Base-by-base conservation (phyloP, 2,797 vertebrate genomes). In the Hydrocynus forskahlii region DNA sequence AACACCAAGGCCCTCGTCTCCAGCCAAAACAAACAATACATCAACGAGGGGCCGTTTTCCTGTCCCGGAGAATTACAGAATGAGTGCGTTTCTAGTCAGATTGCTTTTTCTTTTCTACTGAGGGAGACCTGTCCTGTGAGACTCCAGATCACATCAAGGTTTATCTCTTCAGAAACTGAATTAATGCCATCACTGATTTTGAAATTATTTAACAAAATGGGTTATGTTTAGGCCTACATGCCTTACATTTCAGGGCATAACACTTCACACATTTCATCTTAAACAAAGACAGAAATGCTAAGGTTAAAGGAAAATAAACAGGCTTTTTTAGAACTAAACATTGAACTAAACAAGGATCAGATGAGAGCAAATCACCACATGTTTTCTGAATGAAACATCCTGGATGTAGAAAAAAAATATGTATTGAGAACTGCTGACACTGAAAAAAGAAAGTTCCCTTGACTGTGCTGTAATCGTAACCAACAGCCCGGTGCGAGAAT, bases 361-460 rank as follows among this genome's bases (percentile, higher is more conserved):
- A 55, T 43, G 48, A 82, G 23, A 40, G 82, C 43, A 7, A 86
- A 88, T 86, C 83, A 66, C 86, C 87, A 88, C 78, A 64, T 92
- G 85, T 93, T 94, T 94, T 94, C 90, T 94, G 90, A 94, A 95
- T 94, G 91, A 94, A 93, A 92, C 91, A 92, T 93, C 92, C 92
- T 92, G 91, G 88, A 88, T 85, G 87, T 88, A 73, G 83, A 78
- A 79, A 13, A 13, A 21, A 19, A 0, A 67, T 7, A 60, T 12
- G 25, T 5, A 57, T 57, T 12, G 81, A 88, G 89, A 92, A 85
- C 17, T 89, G 92, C 92, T 93, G 92, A 95, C 87, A 19, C 64
- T 21, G 83, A 86, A 82, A 38, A 87, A 86, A 91, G 78, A 90
- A 75, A 64, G 40, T 85, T 92, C 91, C 88, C 89, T 85, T 81